These are phyloP conservation scores for Drosophila pectinifera DNA, from an alignment of 1,140 invertebrate genomes.

Conservation along the genomic window DNA sequence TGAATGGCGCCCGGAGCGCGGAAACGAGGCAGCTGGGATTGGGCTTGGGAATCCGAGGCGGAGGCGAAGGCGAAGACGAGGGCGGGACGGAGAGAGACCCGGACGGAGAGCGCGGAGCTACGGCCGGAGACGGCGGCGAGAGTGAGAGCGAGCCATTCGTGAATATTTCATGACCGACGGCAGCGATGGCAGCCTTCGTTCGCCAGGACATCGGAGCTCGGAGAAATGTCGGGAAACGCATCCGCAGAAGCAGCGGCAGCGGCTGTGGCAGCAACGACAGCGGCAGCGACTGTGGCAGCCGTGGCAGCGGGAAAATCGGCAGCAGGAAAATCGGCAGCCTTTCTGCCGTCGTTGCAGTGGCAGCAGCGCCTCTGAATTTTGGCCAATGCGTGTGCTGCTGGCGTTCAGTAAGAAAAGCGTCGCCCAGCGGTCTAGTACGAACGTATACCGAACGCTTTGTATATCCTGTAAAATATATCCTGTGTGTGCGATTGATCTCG, in stretches of 20 bases:
- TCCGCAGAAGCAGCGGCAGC: conserved; percentile 32
- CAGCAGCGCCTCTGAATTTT: conserved; percentile 66
- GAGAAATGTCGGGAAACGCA: conserved; percentile 79
- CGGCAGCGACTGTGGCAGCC: conserved; percentile 23
- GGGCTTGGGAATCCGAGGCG: conserved; percentile 8
- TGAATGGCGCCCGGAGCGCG: conserved; percentile 55
- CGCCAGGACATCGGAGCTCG: conserved; percentile 15
- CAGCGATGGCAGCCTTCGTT: conserved; percentile 57
- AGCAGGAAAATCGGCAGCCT: conserved; percentile 46
- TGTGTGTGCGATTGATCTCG: conserved; percentile 75
- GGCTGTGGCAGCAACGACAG: conserved; percentile 6
- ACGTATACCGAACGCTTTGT: conserved; percentile 80
- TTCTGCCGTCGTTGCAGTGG: conserved; percentile 59
- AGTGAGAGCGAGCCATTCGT: conserved; percentile 81
- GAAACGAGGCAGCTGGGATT: conserved; percentile 40
- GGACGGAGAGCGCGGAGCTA: conserved; percentile 49
- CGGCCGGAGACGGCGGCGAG: conserved; percentile 52
- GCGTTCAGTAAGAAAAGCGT: conserved; percentile 85
- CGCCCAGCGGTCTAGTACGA: conserved; percentile 85
- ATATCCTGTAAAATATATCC: conserved; percentile 59
- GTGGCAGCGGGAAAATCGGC: conserved; percentile 40
- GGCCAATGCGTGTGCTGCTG: conserved; percentile 81
- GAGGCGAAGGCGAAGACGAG: conserved; percentile 13
- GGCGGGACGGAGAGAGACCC: conserved; percentile 39
- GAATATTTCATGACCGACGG: conserved; percentile 80